Evolutionary conservation across 2,797 vertebrate genomes (phyloP).

Genomic region (Sebastes trivittatus): DNA sequence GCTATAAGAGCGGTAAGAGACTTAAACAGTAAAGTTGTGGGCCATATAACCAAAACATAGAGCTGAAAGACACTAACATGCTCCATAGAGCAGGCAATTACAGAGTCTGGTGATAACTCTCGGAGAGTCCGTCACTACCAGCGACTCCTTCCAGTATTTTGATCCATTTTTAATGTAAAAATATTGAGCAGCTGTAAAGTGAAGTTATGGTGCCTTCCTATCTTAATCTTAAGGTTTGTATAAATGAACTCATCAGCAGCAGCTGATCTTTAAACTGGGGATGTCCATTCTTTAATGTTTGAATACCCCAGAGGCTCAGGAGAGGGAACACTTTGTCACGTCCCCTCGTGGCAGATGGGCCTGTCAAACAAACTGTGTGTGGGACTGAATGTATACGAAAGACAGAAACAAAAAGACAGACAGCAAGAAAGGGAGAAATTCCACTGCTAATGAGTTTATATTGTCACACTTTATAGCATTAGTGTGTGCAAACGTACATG

Average conservation of each 20-base stretch:
- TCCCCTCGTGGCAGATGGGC: constrained; percentile 35
- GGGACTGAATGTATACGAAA: constrained; percentile 34
- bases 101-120: background rate
- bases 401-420: constrained; percentile 1
- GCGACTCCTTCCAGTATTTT: background rate
- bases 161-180: background rate
- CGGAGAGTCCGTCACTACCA: background rate
- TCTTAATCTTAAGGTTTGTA: background rate
- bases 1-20: background rate
- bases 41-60: background rate
- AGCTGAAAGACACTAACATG: background rate
- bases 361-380: constrained; percentile 75
- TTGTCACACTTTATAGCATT: background rate
- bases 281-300: constrained; percentile 23
- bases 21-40: background rate
- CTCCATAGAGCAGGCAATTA: background rate
- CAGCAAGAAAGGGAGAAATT: constrained; percentile 13
- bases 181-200: background rate
- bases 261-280: constrained; percentile 11
- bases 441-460: constrained; percentile 29
- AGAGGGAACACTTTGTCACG: constrained; percentile 31
- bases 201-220: background rate
- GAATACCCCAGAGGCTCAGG: constrained; percentile 29
- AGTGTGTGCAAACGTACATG: background rate
- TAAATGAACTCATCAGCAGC: constrained; percentile 17